Evolutionary conservation across 2,797 vertebrate genomes (phyloP), one percentile per base, ranked within the genome.

Genomic region (Oreortyx pictus): DNA sequence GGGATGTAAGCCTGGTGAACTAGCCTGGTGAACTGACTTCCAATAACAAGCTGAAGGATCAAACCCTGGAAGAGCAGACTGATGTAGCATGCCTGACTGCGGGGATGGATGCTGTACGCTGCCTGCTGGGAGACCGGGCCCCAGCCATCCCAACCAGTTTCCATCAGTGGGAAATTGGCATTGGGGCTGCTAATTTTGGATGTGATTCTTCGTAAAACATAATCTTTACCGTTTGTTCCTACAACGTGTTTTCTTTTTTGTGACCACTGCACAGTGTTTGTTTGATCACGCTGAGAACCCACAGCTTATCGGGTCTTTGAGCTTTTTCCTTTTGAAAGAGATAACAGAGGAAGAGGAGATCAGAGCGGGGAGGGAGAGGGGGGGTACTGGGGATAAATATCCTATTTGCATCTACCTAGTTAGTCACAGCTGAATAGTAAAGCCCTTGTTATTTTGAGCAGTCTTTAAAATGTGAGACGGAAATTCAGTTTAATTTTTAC

Each of bases 241-340:
- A 67, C 81, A 49, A 27, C 12, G 73, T 93, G 91, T 92, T 96
- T 95, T 94, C 77, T 87, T 95, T 94, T 49, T 80, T 76, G 77
- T 89, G 91, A 86, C 82, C 71, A 86, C 77, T 87, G 29, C 71
- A 14, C 61, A 35, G 61, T 94, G 81, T 85, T 97, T 97, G 88
- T 95, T 95, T 92, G 95, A 95, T 95, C 88, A 0, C 3, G 11
- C 87, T 93, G 91, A 95, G 97, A 96, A 82, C 68, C 64, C 61
- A 27, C 82, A 88, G 92, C 91, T 97, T 97, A 97, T 97, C 97
- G 83, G 79, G 65, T 76, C 62, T 78, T 61, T 88, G 91, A 95
- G 95, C 89, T 92, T 89, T 77, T 97, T 94, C 96, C 95, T 94
- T 92, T 94, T 77, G 89, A 89, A 95, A 87, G 91, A 95, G 96